These are phyloP conservation scores for Columba janthina DNA, from an alignment of 2,113 vertebrate species.

Conservation along the genomic window DNA sequence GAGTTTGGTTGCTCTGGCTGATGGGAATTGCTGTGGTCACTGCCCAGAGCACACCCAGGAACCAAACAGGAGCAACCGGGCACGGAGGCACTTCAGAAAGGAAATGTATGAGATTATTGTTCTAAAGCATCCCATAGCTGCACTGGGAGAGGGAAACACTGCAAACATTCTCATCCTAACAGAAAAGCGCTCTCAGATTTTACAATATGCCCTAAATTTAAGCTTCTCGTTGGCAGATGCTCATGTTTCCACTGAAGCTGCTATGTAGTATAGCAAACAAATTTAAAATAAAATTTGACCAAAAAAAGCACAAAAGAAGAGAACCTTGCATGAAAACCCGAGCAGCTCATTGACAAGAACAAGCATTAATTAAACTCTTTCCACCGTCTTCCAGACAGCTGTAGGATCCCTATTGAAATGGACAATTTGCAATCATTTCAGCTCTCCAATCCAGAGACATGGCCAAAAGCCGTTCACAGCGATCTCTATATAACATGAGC, in stretches of 20 bases:
- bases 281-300: not conserved
- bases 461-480: not conserved
- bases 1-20: not conserved
- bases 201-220: not conserved
- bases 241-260: not conserved
- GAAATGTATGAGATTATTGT: not conserved
- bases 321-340: not conserved
- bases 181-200: not conserved
- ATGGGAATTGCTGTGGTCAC: accelerated
- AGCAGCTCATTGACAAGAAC: not conserved
- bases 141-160: not conserved
- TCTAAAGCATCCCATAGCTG: not conserved
- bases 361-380: not conserved
- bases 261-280: not conserved
- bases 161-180: not conserved
- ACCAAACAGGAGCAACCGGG: accelerated
- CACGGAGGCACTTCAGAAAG: not conserved
- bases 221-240: not conserved
- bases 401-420: not conserved
- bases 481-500: not conserved
- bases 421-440: not conserved
- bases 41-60: not conserved
- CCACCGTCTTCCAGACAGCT: not conserved
- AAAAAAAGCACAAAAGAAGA: not conserved
- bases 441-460: not conserved